Conservation (phyloP, 2,888 invertebrate species). For the Sesia apiformis region DNA sequence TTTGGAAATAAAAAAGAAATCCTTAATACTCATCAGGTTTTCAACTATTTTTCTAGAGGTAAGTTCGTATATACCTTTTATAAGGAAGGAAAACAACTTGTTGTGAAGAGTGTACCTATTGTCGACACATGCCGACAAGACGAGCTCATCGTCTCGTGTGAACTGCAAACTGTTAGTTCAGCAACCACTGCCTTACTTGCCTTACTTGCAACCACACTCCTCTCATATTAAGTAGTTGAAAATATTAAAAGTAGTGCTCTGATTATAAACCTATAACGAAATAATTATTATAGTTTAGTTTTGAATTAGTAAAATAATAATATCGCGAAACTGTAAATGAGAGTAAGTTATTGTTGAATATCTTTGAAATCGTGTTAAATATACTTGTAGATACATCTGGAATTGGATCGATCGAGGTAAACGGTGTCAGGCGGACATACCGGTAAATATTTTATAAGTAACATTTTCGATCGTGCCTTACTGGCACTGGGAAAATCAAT, state of each 20-base stretch:
- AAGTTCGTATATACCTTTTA: too few relatives aligned
- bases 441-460: conserved; percentile 50
- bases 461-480: conserved; percentile 26
- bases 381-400: neutral
- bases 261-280: too few relatives aligned
- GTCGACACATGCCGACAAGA: neutral
- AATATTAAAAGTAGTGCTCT: too few relatives aligned
- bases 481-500: conserved; percentile 21
- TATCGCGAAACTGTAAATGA: too few relatives aligned
- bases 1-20: too few relatives aligned
- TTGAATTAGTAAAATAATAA: too few relatives aligned
- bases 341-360: too few relatives aligned
- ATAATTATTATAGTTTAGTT: too few relatives aligned
- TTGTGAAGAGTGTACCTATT: neutral
- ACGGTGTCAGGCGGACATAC: conserved; percentile 35
- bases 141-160: neutral
- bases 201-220: neutral
- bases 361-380: neutral
- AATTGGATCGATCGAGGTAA: conserved; percentile 8
- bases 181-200: too few relatives aligned
- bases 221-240: too few relatives aligned
- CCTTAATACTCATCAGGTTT: too few relatives aligned
- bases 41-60: too few relatives aligned
- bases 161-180: neutral
- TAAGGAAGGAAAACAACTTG: neutral